Base-by-base conservation (phyloP, 2,113 vertebrate species). In the Pavo muticus region DNA sequence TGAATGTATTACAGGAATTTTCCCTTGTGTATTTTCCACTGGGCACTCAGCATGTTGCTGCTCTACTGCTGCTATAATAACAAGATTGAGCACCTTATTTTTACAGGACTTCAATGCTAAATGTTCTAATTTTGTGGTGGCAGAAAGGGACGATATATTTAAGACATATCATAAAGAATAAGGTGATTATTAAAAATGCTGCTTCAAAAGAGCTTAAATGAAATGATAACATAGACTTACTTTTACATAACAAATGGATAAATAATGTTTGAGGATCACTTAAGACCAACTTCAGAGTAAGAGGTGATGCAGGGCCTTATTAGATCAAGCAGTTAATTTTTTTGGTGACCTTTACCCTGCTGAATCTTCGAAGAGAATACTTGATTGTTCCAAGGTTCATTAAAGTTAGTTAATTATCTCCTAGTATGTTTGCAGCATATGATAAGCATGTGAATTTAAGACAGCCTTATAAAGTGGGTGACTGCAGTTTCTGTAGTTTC, bases 381-480 rank as follows among this genome's bases (percentile, higher is more conserved):
- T 79, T 91, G 54, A 48, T 48, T 90, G 9, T 74, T 24, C 32
- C 48, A 30, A 77, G 13, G 45, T 83, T 87, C 70, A 72, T 91
- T 88, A 76, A 11, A 85, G 14, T 30, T 71, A 27, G 90, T 95
- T 95, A 95, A 95, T 93, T 91, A 79, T 86, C 88, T 84, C 71
- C 95, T 48, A 87, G 42, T 54, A 80, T 30, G n/a, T 75, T 87
- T 79, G 65, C 59, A 63, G 67, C 85, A 70, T 74, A 44, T n/a
- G 52, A 90, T 73, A 82, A 90, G 23, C 71, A 77, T 1, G 9
- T 91, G 65, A 80, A 87, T 91, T 93, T 83, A 63, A 90, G 81
- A 52, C 30, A 61, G 1, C 20, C 10, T 32, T 83, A 65, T 85
- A 60, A 93, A 94, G 42, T 11, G 9, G 15, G 56, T 92, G 40